phyloP scores from a whole-genome alignment of 2,113 vertebrate species.

The Bambusicola thoracicus region DNA sequence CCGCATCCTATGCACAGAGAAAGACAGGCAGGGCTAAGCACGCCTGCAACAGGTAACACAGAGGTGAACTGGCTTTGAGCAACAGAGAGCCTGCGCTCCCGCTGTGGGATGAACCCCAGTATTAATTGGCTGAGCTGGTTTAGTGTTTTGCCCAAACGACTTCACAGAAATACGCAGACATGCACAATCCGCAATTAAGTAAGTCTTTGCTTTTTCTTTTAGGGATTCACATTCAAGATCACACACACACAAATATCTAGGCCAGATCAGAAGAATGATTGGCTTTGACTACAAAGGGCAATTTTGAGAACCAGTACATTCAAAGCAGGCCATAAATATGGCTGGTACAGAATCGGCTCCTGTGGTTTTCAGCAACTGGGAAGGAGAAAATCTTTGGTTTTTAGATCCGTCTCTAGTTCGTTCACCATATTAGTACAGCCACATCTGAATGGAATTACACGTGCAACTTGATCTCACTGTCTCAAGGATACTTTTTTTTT shows the following conservation, averaged over 20 bases:
- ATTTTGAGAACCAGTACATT: slow-evolving; percentile 10
- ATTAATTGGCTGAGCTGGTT: neutral
- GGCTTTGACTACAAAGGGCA: slow-evolving; percentile 44
- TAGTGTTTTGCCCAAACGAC: neutral
- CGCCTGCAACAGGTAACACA: neutral
- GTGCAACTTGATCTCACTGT: slow-evolving; percentile 20
- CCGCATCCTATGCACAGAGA: neutral
- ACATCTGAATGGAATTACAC: slow-evolving; percentile 40
- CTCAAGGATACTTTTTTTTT: slow-evolving; percentile 1
- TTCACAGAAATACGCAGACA: neutral
- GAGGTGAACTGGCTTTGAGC: neutral
- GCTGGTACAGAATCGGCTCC: neutral
- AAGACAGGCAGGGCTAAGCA: neutral
- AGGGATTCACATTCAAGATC: neutral
- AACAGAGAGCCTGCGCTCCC: neutral
- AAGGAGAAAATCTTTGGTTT: neutral
- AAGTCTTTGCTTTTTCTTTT: neutral
- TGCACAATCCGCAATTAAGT: neutral
- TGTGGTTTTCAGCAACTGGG: slow-evolving; percentile 45
- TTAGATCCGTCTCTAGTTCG: slow-evolving; percentile 7
- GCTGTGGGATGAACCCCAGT: neutral
- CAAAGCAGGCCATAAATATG: neutral
- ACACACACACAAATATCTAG: neutral
- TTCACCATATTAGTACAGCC: neutral
- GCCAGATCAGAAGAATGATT: slow-evolving; percentile 6